Evolutionary conservation across 2,797 vertebrate species (phyloP).

Genomic region (Microhierax caerulescens): DNA sequence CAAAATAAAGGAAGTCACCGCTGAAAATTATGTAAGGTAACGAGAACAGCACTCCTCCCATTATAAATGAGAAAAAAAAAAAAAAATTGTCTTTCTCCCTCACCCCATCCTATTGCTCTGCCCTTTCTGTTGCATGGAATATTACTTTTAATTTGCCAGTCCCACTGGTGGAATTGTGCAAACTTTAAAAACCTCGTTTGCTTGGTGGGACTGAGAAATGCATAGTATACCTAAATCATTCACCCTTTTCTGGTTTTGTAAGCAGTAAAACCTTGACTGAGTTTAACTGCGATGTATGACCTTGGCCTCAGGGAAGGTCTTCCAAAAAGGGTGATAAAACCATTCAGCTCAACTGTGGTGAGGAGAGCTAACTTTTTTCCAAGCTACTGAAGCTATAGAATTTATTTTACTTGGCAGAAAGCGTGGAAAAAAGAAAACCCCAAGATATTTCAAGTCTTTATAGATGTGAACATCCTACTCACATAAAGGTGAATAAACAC

Average conservation of each 20-base stretch:
- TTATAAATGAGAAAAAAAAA: background rate
- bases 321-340: background rate
- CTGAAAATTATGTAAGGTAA: background rate
- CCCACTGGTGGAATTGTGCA: background rate
- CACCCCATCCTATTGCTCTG: background rate
- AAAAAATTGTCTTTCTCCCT: background rate
- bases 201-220: background rate
- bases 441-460: background rate
- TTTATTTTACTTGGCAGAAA: slow-evolving; percentile 30
- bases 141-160: background rate
- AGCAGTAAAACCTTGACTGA: background rate
- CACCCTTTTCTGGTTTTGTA: background rate
- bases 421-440: background rate
- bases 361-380: background rate
- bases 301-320: background rate
- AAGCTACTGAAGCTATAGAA: background rate
- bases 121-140: background rate
- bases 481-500: background rate
- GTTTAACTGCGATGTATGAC: background rate
- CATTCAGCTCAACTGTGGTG: background rate
- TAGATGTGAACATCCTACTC: background rate
- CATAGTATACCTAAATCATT: background rate
- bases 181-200: background rate
- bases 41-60: background rate
- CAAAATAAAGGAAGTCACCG: background rate